Evolutionary conservation across 2,797 vertebrate species (phyloP), one percentile per base, ranked within the genome.

Genomic region (Labeo calbasu): DNA sequence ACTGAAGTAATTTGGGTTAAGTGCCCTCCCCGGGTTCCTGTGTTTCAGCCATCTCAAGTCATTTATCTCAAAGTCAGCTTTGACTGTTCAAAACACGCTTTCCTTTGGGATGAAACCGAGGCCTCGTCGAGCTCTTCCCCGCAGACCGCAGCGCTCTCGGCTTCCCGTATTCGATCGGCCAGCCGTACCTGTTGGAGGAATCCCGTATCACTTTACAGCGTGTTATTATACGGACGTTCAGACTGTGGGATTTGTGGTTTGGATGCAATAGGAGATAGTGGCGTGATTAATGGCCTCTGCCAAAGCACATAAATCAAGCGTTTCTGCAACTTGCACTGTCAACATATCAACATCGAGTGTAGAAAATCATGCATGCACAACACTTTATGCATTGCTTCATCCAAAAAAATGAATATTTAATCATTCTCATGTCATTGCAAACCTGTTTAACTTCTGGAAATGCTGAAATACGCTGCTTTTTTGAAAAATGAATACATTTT

Each of bases 251-350:
- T 86, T 65, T 84, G 86, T 71, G 86, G 84, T 87, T 85, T 85
- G 15, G 57, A 78, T 73, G 82, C 85, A 55, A 87, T 73, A 7
- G 73, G 78, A 82, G 86, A 84, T 61, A 77, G 78, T 50, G 66
- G 50, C 69, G 53, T 89, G 88, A 90, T 87, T 87, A 87, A 90
- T 89, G 55, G 79, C 14, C 17, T 32, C 69, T 43, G 68, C 66
- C 51, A 75, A 53, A 84, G 59, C 55, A 86, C 83, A 81, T 76
- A 79, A 85, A 57, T 83, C 83, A 82, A 86, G 50, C 3, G 43
- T 32, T 80, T 84, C 69, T 77, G 59, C 71, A 75, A 28, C 50
- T 76, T 66, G 48, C 77, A 72, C 65, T 50, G 77, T 86, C 55
- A 66, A 85, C 66, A 79, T n/a, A 55, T 59, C 28, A 81, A 50